Evolutionary conservation across 2,797 vertebrate species (phyloP).

Genomic region (Channa striata): DNA sequence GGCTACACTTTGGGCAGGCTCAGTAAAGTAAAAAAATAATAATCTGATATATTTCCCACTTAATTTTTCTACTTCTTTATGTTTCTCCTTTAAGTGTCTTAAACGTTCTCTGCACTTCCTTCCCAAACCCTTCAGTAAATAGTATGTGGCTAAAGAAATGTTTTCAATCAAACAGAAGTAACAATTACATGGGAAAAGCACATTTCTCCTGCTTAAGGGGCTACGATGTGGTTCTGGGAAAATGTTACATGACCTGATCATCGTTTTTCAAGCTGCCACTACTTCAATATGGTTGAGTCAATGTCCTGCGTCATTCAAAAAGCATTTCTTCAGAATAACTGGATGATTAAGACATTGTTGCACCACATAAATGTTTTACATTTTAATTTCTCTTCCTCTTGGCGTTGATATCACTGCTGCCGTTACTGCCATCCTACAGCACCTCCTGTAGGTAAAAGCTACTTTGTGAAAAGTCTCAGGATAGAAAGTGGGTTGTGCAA

Average conservation of each 20-base stretch:
- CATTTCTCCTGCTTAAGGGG: background rate
- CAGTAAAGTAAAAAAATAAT: background rate
- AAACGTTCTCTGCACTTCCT: no score
- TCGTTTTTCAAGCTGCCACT: conserved; percentile 12
- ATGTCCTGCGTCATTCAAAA: background rate
- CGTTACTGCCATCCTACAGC: background rate
- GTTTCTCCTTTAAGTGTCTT: no score
- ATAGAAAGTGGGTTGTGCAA: background rate
- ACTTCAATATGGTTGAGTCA: background rate
- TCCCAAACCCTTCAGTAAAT: conserved; percentile 10
- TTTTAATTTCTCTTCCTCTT: no score
- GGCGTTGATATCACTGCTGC: background rate
- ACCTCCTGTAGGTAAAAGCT: background rate
- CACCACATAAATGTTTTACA: background rate
- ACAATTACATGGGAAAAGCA: background rate
- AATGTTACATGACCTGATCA: background rate
- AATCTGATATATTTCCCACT: background rate
- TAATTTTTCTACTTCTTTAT: no score
- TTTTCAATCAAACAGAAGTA: background rate
- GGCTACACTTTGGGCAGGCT: conserved; percentile 8
- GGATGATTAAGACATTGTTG: background rate
- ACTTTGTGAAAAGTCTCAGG: background rate
- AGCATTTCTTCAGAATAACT: background rate
- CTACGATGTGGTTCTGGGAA: background rate
- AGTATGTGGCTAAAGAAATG: background rate